Evolutionary conservation across 1,140 invertebrate species (phyloP).

Genomic region (Cryptotermes secundus): DNA sequence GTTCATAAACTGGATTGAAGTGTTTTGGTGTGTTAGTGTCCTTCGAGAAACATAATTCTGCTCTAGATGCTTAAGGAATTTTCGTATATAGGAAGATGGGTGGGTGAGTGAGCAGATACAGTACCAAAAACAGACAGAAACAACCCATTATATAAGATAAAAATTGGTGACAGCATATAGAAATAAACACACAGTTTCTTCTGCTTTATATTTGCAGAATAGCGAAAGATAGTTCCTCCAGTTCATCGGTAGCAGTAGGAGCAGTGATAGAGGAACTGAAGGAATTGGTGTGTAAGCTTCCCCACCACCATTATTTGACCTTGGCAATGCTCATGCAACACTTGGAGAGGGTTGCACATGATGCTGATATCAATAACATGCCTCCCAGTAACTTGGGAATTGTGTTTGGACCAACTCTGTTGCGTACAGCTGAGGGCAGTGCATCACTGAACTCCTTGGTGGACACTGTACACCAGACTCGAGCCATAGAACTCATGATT

Average conservation of each 20-base stretch:
- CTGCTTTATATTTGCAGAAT: constrained; percentile 20
- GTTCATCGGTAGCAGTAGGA: constrained; percentile 13
- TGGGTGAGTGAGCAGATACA: too few relatives aligned
- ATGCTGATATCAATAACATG: constrained; percentile 57
- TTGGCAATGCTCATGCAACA: constrained; percentile 56
- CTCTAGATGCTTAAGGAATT: too few relatives aligned
- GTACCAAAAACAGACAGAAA: too few relatives aligned
- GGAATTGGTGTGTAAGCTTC: constrained; percentile 50
- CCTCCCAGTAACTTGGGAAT: constrained; percentile 60
- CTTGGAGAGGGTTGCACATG: constrained; percentile 46
- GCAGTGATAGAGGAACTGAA: constrained; percentile 40
- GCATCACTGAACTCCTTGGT: constrained; percentile 55
- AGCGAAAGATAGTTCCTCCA: constrained; percentile 19
- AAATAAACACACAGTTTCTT: too few relatives aligned
- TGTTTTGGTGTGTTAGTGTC: too few relatives aligned
- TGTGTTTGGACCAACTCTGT: constrained; percentile 61
- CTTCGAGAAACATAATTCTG: too few relatives aligned
- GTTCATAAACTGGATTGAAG: too few relatives aligned
- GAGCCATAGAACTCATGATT: constrained; percentile 57
- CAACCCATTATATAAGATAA: too few relatives aligned
- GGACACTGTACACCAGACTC: constrained; percentile 59
- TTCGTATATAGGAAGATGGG: too few relatives aligned
- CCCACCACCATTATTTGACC: constrained; percentile 51
- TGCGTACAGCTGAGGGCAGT: constrained; percentile 53
- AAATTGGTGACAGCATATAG: too few relatives aligned